Evolutionary conservation across 2,797 vertebrate species (phyloP).

Genomic region (Aldrovandia affinis): DNA sequence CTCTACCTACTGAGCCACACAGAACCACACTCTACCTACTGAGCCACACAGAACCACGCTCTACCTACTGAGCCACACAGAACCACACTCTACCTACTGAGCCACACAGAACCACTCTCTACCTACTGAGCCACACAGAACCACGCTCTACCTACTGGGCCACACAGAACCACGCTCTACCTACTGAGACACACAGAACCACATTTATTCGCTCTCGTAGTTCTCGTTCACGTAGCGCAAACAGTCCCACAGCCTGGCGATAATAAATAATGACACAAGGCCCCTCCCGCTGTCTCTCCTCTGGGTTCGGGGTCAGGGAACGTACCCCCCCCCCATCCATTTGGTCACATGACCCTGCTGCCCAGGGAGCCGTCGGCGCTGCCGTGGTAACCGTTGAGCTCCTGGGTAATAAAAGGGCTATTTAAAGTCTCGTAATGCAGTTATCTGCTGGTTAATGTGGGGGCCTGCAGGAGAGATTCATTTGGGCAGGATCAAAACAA

Average conservation of each 20-base stretch:
- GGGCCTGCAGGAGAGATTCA: neutral
- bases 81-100: too few relatives aligned
- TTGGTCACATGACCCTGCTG: conserved; percentile 1
- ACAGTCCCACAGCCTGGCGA: neutral
- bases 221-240: neutral
- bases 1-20: too few relatives aligned
- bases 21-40: too few relatives aligned
- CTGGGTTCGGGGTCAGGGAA: neutral
- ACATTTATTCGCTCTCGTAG: neutral
- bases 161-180: too few relatives aligned
- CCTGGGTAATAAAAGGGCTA: conserved; percentile 9
- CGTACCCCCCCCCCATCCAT: neutral
- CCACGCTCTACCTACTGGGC: too few relatives aligned
- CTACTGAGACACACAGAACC: neutral
- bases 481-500: neutral
- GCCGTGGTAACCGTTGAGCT: conserved; percentile 26
- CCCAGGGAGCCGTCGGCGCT: conserved; percentile 19
- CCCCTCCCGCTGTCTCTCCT: neutral
- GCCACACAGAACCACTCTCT: too few relatives aligned
- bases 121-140: too few relatives aligned
- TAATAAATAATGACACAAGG: neutral
- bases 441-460: conserved; percentile 3
- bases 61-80: too few relatives aligned
- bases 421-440: conserved; percentile 31
- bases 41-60: too few relatives aligned